Conservation (phyloP, 2,113 vertebrate species). For the Cnemophilus loriae region DNA sequence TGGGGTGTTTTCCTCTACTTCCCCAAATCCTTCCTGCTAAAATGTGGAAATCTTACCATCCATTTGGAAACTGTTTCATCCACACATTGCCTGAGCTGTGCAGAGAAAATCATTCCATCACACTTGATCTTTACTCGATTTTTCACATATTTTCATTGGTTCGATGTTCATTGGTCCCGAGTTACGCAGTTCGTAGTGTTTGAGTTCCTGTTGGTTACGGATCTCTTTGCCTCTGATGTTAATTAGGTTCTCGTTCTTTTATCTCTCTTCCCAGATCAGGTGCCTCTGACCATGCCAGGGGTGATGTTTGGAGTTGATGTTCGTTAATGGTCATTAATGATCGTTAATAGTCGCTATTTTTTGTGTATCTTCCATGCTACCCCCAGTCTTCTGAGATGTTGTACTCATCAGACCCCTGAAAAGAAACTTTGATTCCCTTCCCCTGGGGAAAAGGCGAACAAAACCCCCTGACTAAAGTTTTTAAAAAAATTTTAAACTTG, state of each 20-base stretch:
- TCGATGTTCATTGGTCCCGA: neutral
- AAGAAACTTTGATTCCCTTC: neutral
- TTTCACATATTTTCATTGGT: neutral
- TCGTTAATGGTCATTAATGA: fast-evolving
- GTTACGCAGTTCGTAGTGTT: fast-evolving
- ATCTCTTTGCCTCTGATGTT: fast-evolving
- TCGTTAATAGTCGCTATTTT: fast-evolving
- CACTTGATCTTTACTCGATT: neutral
- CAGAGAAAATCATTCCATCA: neutral
- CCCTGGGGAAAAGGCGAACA: fast-evolving
- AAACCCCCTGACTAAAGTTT: neutral
- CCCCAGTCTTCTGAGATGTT: neutral
- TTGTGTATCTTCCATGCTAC: neutral
- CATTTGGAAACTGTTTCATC: neutral
- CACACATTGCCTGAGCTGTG: fast-evolving
- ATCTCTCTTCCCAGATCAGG: neutral
- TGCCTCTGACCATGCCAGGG: neutral
- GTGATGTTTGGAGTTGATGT: neutral
- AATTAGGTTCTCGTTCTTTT: neutral
- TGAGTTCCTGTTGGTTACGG: fast-evolving
- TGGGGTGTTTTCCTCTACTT: neutral
- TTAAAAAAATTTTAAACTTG: too few relatives aligned
- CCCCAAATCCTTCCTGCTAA: neutral
- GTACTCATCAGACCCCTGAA: neutral
- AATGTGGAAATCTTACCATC: fast-evolving